Evolutionary conservation across 2,113 vertebrate species (phyloP).

Genomic region (Oreotragus oreotragus): DNA sequence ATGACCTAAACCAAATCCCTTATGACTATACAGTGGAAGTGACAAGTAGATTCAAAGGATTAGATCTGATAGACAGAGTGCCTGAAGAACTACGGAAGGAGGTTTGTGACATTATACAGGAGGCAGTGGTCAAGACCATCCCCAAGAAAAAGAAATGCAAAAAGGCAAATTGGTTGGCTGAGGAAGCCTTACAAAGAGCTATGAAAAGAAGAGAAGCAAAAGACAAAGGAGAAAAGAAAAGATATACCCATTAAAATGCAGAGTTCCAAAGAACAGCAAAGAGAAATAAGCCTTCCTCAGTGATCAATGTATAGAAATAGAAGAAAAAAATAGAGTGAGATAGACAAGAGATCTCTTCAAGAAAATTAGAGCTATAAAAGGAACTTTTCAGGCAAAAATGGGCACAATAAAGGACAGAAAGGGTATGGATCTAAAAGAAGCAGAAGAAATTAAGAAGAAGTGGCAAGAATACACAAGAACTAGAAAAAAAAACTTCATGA

Average conservation of each 20-base stretch:
- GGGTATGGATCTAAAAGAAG: background rate
- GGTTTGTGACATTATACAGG: background rate
- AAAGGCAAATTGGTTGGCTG: background rate
- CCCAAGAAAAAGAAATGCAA: background rate
- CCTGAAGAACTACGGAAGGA: fast-evolving
- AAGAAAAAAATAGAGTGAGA: background rate
- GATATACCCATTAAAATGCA: background rate
- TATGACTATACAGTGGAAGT: background rate
- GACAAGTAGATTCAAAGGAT: background rate
- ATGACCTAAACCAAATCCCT: background rate
- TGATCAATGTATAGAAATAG: background rate
- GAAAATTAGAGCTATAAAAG: background rate
- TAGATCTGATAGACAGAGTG: background rate
- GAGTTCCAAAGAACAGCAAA: background rate
- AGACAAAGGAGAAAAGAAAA: background rate
- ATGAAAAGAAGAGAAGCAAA: background rate
- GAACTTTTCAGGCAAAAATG: background rate
- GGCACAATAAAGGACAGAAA: background rate
- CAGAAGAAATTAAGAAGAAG: background rate
- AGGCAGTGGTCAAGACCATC: background rate
- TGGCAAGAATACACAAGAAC: background rate
- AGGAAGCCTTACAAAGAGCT: background rate
- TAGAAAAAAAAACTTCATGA: background rate
- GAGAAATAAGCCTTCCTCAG: background rate
- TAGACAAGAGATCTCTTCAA: background rate